Base-by-base conservation (phyloP, 1,140 invertebrate species). In the Bombyx mandarina region DNA sequence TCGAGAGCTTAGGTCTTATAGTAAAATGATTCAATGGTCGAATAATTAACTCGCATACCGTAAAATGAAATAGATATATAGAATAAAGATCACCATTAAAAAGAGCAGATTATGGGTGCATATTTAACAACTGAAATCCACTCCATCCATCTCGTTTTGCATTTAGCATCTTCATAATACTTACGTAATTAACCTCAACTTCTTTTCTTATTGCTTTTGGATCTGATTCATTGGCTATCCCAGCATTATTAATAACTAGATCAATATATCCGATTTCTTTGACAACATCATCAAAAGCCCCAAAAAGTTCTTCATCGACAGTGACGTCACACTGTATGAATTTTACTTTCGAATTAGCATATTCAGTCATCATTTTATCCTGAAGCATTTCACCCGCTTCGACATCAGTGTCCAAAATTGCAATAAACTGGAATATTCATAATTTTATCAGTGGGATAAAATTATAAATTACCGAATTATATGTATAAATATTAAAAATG, bases 161-260 rank as follows among this genome's bases (percentile, higher is more conserved):
- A 35, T 35, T 35, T 35, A 35, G 26, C 26, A 35, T 35, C 26
- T 3, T 5, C 4, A 12, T 55, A n/a, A 26, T 46, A 54, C 54
- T 46, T 47, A 55, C 54, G 18, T 55, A 55, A 55, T 55, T 55
- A 26, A 55, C 45, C 43, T 55, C 54, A 9, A 55, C 43, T 55
- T 55, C 54, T 7, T 45, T 55, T 9, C 54, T 55, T 9, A 55
- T 47, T 35, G 6, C 8, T 47, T 26, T 42, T 6, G 45, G 46
- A 8, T 18, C 47, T 6, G 12, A 42, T 26, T 55, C 54, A 42
- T 55, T n/a, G 7, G 45, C 9, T 26, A 55, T 10, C 6, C 54
- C 54, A 55, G 54, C 54, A 48, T 55, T 55, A 48, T 55, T 55
- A 22, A 55, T 46, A 47, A 55, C 54, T n/a, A 55, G n/a, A 45